Conservation (phyloP, 2,113 vertebrate genomes). For the Peromyscus leucopus region DNA sequence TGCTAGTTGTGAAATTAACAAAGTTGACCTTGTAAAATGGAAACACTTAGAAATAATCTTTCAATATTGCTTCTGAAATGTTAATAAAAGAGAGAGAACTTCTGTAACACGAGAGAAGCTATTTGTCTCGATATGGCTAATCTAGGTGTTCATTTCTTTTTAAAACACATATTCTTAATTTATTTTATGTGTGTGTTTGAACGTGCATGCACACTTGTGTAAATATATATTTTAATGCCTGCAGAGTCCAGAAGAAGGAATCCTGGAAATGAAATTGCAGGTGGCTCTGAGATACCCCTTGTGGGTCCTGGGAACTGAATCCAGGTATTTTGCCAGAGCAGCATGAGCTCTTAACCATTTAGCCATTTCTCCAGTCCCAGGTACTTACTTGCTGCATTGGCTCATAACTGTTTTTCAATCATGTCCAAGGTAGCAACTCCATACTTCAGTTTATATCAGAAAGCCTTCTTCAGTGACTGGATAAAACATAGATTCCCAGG, state of each 20-base stretch:
- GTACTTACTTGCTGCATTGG: neutral
- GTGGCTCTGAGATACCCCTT: neutral
- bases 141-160: neutral
- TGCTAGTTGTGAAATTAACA: neutral
- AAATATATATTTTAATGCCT: neutral
- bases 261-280: neutral
- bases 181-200: neutral
- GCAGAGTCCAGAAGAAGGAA: neutral
- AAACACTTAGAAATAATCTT: constrained; percentile 35
- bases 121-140: neutral
- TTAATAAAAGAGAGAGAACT: neutral
- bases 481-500: neutral
- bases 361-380: neutral
- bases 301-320: neutral
- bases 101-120: neutral
- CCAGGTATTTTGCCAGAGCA: neutral
- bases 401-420: neutral
- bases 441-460: neutral
- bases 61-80: neutral
- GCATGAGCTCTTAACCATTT: neutral
- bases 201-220: too few species aligned
- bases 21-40: neutral
- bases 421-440: neutral
- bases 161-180: neutral
- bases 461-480: neutral